These are phyloP conservation scores for Plutella xylostella DNA, from an alignment of 2,888 invertebrate genomes.

Conservation along the genomic window DNA sequence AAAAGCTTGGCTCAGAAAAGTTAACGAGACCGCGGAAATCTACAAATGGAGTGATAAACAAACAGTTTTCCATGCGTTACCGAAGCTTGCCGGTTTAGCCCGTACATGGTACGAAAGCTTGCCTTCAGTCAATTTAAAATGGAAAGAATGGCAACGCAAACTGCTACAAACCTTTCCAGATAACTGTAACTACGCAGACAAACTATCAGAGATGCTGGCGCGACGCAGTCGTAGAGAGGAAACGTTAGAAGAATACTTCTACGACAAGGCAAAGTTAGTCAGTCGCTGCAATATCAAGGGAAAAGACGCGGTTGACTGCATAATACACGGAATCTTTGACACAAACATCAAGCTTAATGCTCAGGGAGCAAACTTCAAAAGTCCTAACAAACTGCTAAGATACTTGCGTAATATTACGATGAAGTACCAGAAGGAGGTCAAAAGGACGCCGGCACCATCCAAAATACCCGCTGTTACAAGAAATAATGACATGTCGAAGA, in stretches of 20 bases:
- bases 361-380: conserved; percentile 6
- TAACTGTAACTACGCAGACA: conserved; percentile 5
- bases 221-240: conserved; percentile 5
- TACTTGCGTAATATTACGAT: background rate
- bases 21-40: conserved; percentile 7
- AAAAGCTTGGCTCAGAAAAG: conserved; percentile 6
- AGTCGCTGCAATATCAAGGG: conserved; percentile 13
- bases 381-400: background rate
- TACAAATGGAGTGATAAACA: conserved; percentile 10
- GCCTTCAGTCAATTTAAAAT: conserved; percentile 3
- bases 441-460: too few species aligned
- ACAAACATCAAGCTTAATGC: conserved; percentile 15
- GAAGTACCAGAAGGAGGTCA: background rate
- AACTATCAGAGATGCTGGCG: conserved; percentile 1
- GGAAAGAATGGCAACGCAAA: conserved; percentile 7
- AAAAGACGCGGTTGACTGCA: conserved; percentile 17
- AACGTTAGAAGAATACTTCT: conserved; percentile 10
- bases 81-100: conserved; percentile 8
- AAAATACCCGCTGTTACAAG: background rate
- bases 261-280: conserved; percentile 14
- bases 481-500: background rate
- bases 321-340: conserved; percentile 17
- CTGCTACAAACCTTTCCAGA: conserved; percentile 4
- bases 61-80: conserved; percentile 8
- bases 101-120: conserved; percentile 9